A percentile compares a stretch with the other conserved stretches of the same genome.
phyloP scores from a whole-genome alignment of 1,140 invertebrate genomes.

The Danaus melanippus region DNA sequence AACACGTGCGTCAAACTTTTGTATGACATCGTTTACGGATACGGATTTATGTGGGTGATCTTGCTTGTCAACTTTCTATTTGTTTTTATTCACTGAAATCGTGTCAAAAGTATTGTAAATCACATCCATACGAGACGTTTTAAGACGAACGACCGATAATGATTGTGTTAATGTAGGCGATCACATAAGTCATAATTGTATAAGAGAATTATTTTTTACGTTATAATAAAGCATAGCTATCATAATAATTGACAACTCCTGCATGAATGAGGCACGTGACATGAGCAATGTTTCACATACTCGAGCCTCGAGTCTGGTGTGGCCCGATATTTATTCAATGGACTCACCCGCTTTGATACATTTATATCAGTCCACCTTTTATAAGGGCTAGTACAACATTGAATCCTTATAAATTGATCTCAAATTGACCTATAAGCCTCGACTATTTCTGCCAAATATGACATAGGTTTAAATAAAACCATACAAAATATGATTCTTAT shows the following conservation, averaged over 20 bases:
- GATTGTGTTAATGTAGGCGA: neutral
- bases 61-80: constrained; percentile 43
- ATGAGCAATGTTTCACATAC: constrained; percentile 24
- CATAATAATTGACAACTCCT: constrained; percentile 18
- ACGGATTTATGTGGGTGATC: constrained; percentile 29
- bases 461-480: too few relatives aligned
- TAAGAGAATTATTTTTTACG: neutral
- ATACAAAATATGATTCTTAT: too few relatives aligned
- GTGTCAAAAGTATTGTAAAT: constrained; percentile 9
- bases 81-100: constrained; percentile 19
- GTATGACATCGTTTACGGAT: constrained; percentile 28
- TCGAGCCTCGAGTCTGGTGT: constrained; percentile 24
- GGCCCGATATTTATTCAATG: constrained; percentile 54
- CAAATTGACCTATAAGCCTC: too few relatives aligned
- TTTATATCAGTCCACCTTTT: constrained; percentile 37
- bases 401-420: neutral
- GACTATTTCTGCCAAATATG: too few relatives aligned
- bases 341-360: constrained; percentile 43
- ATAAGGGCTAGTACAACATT: constrained; percentile 30
- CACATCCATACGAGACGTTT: neutral
- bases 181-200: neutral
- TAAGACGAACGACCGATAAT: too few relatives aligned
- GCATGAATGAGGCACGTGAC: constrained; percentile 26
- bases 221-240: too few relatives aligned
- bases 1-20: constrained; percentile 55